Conservation (phyloP, 2,797 vertebrate genomes). For the Chaetophractus vellerosus region DNA sequence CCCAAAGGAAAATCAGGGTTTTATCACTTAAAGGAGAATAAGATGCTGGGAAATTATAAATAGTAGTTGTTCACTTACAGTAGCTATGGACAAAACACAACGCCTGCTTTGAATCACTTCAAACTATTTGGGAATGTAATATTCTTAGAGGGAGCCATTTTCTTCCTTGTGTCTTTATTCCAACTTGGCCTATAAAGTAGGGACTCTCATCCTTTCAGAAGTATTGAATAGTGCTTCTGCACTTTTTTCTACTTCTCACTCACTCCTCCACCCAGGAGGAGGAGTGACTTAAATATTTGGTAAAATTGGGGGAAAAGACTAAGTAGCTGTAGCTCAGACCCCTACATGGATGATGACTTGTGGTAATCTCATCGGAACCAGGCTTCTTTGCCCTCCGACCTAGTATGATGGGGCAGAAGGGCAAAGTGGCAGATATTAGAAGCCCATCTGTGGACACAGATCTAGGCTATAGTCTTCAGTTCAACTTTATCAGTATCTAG, state of each 20-base stretch:
- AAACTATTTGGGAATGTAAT: not conserved
- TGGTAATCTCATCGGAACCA: not conserved
- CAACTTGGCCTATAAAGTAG: not conserved
- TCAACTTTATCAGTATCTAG: not conserved
- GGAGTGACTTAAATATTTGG: not conserved
- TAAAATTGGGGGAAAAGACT: not conserved
- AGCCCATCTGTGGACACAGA: not conserved
- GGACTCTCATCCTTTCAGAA: not conserved
- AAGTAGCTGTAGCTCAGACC: not conserved
- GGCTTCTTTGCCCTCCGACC: not conserved
- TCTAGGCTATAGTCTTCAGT: not conserved
- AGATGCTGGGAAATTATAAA: not conserved
- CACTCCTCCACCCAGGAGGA: constrained; percentile 7
- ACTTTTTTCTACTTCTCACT: not conserved
- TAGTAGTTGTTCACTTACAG: not conserved
- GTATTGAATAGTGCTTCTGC: not conserved
- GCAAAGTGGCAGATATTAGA: constrained; percentile 10
- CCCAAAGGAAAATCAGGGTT: not conserved
- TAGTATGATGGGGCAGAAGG: not conserved
- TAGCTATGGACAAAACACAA: not conserved
- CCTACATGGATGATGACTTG: not conserved
- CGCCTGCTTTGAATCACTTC: not conserved
- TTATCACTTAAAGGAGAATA: not conserved
- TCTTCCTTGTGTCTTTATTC: not conserved
- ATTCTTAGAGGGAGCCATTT: not conserved